Percentiles rank a stretch among this genome's conserved stretches.
Conservation (phyloP, 2,888 invertebrate species). For the Patella pellucida region DNA sequence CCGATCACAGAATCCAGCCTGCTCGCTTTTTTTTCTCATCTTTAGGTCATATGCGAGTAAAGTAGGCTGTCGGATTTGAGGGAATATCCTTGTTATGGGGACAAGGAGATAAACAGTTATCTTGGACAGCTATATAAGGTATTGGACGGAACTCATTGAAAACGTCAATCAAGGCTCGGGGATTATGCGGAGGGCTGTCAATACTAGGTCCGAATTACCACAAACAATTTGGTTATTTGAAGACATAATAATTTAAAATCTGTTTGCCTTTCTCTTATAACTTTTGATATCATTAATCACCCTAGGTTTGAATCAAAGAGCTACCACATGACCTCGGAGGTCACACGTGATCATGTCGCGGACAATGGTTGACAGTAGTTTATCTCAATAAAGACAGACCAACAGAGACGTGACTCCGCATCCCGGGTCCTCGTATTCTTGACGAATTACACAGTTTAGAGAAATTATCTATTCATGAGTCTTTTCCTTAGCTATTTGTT, state of each 20-base stretch:
- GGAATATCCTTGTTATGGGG: constrained; percentile 25
- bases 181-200: not conserved
- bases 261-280: constrained; percentile 21
- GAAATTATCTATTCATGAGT: constrained; percentile 38
- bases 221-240: constrained; percentile 2
- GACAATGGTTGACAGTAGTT: constrained; percentile 35
- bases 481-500: constrained; percentile 25
- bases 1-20: constrained; percentile 16
- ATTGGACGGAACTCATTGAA: constrained; percentile 13
- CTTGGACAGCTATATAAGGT: constrained; percentile 14
- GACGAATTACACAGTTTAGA: constrained; percentile 32
- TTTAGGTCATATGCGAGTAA: constrained; percentile 9
- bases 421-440: constrained; percentile 30
- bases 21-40: constrained; percentile 15
- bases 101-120: constrained; percentile 21
- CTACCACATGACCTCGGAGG: constrained; percentile 23
- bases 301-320: constrained; percentile 4
- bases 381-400: constrained; percentile 36
- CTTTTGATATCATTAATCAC: constrained; percentile 26
- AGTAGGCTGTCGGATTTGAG: constrained; percentile 15
- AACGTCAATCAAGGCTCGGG: constrained; percentile 4
- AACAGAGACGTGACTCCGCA: constrained; percentile 37
- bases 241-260: constrained; percentile 14
- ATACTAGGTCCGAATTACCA: not conserved
- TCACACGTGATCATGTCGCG: constrained; percentile 21